Percentiles rank a stretch among this genome's conserved stretches.
These are phyloP conservation scores for Dicaeum eximium DNA, from an alignment of 2,113 vertebrate genomes.

Conservation along the genomic window DNA sequence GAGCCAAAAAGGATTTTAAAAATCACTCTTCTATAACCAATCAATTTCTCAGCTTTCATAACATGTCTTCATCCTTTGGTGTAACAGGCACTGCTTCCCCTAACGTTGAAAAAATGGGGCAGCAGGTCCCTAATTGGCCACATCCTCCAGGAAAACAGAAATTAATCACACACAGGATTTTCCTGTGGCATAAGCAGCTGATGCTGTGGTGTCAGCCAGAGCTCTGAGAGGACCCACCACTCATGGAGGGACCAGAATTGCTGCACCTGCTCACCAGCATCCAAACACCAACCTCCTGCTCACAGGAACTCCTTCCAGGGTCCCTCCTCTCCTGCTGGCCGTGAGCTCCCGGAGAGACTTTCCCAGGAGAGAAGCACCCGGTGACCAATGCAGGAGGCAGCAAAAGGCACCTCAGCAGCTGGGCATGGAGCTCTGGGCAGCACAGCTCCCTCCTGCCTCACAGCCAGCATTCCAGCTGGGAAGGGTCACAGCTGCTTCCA, in stretches of 20 bases:
- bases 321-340: not conserved
- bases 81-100: not conserved
- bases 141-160: not conserved
- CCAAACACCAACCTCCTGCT: not conserved
- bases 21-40: not conserved
- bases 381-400: not conserved
- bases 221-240: not conserved
- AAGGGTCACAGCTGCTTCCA: not conserved
- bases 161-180: not conserved
- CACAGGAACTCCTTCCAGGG: not conserved
- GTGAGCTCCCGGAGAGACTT: not conserved
- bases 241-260: fast-evolving
- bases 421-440: fast-evolving
- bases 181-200: not conserved
- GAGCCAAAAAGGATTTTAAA: not conserved
- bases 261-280: fast-evolving
- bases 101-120: not conserved
- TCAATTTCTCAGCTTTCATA: not conserved
- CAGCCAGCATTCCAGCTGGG: not conserved
- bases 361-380: not conserved
- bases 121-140: not conserved
- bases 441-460: not conserved
- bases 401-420: not conserved
- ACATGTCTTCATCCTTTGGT: not conserved
- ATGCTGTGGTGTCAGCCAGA: not conserved